A percentile compares a stretch with the other conserved stretches of the same genome.
Conservation (phyloP, 30 jellyfish, hydroid and myxozoan species). For the Pelagia noctiluca region DNA sequence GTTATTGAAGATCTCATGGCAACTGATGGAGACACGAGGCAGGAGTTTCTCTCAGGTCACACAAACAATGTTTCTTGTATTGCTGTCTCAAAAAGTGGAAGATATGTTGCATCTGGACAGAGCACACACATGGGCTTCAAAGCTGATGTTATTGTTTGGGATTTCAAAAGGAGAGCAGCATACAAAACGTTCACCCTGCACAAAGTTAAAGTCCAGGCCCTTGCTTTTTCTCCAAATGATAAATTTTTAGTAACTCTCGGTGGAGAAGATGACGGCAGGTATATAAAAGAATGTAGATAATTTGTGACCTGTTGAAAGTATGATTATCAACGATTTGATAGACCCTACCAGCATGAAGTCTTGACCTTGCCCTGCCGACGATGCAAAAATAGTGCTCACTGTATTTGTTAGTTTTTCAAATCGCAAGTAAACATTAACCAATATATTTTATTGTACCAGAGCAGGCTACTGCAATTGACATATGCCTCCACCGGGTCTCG, state of each 20-base stretch:
- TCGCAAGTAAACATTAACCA: too few species aligned
- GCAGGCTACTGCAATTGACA: too few species aligned
- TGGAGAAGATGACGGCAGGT: constrained; percentile 99
- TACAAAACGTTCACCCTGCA: constrained; percentile 75
- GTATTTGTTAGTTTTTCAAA: too few species aligned
- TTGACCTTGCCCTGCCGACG: too few species aligned
- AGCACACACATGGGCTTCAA: constrained; percentile 97
- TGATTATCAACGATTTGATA: too few species aligned
- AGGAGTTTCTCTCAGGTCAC: constrained; percentile 90
- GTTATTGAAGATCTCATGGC: constrained; percentile 81
- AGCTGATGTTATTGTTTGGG: constrained; percentile 98
- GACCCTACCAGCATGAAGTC: too few species aligned
- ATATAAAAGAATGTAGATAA: too few species aligned
- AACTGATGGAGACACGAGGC: constrained; percentile 59
- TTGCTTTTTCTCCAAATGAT: constrained; percentile 95
- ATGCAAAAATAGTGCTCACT: too few species aligned
- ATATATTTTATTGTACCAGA: too few species aligned
- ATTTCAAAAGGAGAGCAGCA: constrained; percentile 56
- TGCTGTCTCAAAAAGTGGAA: constrained; percentile 92
- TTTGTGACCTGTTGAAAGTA: too few species aligned
- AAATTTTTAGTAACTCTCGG: constrained; percentile 89
- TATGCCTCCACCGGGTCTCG: too few species aligned
- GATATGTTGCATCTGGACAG: constrained; percentile 93
- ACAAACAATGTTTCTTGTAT: constrained; percentile 94
- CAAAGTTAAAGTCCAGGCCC: constrained; percentile 94